Base-by-base conservation (phyloP, 2,113 vertebrate genomes). In the Psammodynastes pulverulentus region DNA sequence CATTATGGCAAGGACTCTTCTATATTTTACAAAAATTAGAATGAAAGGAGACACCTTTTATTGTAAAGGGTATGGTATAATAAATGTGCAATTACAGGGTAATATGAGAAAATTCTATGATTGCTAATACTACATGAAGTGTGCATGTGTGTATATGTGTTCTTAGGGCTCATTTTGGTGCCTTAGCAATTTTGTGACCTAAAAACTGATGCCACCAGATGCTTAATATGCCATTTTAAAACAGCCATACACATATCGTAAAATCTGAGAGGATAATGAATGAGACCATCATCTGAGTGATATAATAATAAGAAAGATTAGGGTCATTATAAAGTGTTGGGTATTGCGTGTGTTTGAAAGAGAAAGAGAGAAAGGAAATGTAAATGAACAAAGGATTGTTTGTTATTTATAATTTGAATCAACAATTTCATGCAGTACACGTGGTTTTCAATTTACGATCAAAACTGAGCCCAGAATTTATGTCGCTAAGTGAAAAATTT, bases 171-270 rank as follows among this genome's bases (percentile, higher is more conserved):
- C 90, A 43, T 95, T 97, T 95, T 94, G 93, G 88, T 94, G 92
- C 96, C 51, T 96, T 10, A 26, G 9, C 94, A 93, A 96, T 93
- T 95, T 93, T 43, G 91, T 92, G 96, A 95, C 92, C 58, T 96
- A 97, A 96, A 97, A 96, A 96, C 92, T 92, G 92, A 94, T 95
- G 95, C 96, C 94, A 95, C 92, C 94, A 94, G 93, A 95, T 95
- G 95, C 86, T 19, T 39, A 92, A 93, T 95, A 94, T 89, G 94
- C 91, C 84, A 88, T 92, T 96, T 92, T 95, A 95, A 93, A 93
- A 54, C 92, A 95, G 93, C 87, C 24, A 92, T 88, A 94, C 89
- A 92, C 93, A 92, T 93, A 92, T 89, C 9, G 86, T 91, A 92
- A 43, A 56, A 86, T 89, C 46, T 95, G 93, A 90, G 91, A 95